Base-by-base conservation (phyloP, 1,140 invertebrate genomes). In the Caenorhabditis inopinata region DNA sequence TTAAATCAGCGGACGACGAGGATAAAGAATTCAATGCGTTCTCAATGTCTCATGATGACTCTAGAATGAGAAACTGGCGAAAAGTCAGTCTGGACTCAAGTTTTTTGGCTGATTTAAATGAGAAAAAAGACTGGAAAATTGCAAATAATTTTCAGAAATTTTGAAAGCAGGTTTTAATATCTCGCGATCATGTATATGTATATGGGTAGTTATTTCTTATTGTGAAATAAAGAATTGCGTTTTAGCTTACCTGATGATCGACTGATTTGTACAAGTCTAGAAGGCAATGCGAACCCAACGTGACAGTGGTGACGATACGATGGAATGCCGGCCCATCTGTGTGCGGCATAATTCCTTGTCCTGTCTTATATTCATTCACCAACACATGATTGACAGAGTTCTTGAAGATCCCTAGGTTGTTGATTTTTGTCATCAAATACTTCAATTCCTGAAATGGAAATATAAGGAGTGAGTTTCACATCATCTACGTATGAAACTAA, bases 281-380 rank as follows among this genome's bases (percentile, higher is more conserved):
- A 14, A 97, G 86, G 32, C 93, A 94, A 88, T 96, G 93, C 0
- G 94, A 95, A 0, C 95, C 95, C 85, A 95, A 92, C 83, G 92
- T 95, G 49, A 98, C 94, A 1, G 96, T 98, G 12, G 94, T 93
- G 51, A 98, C 94, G 25, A 93, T 93, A 16, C 96, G 95, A 90
- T 93, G 93, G 90, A 97, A 99, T 11, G 98, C 89, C 2, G 94
- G 93, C 1, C 96, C 96, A 91, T 99, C 96, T 48, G 93, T 92
- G 91, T 99, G 96, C 3, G 96, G 93, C 93, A 76, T 85, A 76
- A 75, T 49, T 25, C 62, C 53, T 21, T 77, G 84, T 3, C 27
- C 62, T 47, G 25, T 23, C 16, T 68, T 14, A 47, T 90, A 92
- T 92, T 98, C 96, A 91, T 99, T 99, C 0, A 98, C 93, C 27